Conservation (phyloP, 2,797 vertebrate genomes). For the Ctenosaura bakeri region DNA sequence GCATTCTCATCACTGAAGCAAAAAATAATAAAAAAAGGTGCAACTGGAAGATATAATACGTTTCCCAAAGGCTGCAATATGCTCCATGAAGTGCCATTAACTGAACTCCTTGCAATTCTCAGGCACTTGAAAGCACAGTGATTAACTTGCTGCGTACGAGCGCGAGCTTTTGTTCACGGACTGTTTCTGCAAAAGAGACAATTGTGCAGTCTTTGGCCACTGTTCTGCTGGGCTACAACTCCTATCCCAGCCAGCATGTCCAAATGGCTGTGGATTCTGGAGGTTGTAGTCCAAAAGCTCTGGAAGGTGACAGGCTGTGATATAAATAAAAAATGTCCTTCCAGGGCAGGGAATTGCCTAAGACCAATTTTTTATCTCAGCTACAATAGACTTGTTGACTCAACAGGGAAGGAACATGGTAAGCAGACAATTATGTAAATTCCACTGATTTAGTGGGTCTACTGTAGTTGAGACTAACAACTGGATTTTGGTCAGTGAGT, state of each 20-base stretch:
- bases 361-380: too few relatives aligned
- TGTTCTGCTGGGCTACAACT: too few relatives aligned
- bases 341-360: not conserved
- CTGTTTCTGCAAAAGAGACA: not conserved
- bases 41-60: constrained; percentile 24
- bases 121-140: constrained; percentile 43
- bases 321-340: not conserved
- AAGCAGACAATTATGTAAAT: too few relatives aligned
- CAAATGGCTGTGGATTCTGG: not conserved
- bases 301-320: not conserved
- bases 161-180: fast-evolving
- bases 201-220: too few relatives aligned
- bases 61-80: constrained; percentile 24
- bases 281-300: not conserved
- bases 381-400: too few relatives aligned
- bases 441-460: too few relatives aligned
- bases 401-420: too few relatives aligned
- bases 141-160: constrained; percentile 28
- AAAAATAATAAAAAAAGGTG: not conserved
- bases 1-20: constrained; percentile 11
- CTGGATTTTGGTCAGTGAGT: not conserved
- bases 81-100: constrained; percentile 25
- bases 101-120: not conserved
- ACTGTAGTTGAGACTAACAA: too few relatives aligned
- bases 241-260: not conserved